phyloP scores from a whole-genome alignment of 1,140 invertebrate genomes.

The Ceratitis capitata region DNA sequence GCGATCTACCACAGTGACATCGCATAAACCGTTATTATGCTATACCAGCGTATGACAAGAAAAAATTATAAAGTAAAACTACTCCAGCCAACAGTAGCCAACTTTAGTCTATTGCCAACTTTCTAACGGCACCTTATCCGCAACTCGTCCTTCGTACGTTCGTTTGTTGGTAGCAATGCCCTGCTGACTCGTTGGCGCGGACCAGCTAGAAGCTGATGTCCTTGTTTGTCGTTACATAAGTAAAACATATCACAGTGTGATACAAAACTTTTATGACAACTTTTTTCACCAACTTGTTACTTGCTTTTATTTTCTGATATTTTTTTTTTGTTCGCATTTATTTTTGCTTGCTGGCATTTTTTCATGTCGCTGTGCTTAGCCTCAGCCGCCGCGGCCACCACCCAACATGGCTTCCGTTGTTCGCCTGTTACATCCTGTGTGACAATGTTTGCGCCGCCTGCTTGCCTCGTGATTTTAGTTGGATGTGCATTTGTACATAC shows the following conservation, averaged over 20 bases:
- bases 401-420: slow-evolving; percentile 26
- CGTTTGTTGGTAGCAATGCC: background rate
- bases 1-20: background rate
- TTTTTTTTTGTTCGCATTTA: background rate
- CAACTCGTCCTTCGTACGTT: background rate
- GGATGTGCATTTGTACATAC: background rate
- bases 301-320: background rate
- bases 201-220: slow-evolving; percentile 47
- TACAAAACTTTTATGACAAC: slow-evolving; percentile 39
- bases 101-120: background rate
- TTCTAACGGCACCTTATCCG: background rate
- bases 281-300: slow-evolving; percentile 34
- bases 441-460: slow-evolving; percentile 2
- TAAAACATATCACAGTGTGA: slow-evolving; percentile 54
- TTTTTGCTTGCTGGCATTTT: background rate
- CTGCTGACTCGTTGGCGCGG: slow-evolving; percentile 10
- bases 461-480: background rate
- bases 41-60: slow-evolving; percentile 15
- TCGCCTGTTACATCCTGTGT: slow-evolving; percentile 25
- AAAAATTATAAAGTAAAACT: slow-evolving; percentile 39
- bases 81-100: background rate
- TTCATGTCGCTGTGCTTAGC: background rate
- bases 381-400: background rate
- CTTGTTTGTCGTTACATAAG: slow-evolving; percentile 52
- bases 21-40: slow-evolving; percentile 41